Conservation (phyloP, 2,113 vertebrate genomes). For the Lathamus discolor region DNA sequence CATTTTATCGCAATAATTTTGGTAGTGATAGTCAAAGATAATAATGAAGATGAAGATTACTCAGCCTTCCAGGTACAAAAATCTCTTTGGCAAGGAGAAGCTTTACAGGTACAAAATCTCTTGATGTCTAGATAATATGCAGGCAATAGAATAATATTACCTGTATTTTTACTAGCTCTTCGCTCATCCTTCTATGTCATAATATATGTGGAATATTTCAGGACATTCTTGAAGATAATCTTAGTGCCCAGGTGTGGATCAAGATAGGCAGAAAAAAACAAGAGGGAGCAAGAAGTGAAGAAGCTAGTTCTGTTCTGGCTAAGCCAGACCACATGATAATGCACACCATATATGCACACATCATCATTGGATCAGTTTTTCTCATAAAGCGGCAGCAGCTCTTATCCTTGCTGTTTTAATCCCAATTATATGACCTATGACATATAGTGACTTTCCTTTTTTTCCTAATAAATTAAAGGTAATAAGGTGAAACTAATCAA, state of each 20-base stretch:
- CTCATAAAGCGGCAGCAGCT: not conserved
- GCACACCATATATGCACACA: not conserved
- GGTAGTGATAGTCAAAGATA: not conserved
- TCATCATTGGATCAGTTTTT: not conserved
- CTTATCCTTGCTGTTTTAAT: not conserved
- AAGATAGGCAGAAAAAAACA: not conserved
- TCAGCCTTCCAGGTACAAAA: not conserved
- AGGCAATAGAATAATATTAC: not conserved
- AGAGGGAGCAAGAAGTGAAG: not conserved
- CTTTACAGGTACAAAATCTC: not conserved
- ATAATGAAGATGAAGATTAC: not conserved
- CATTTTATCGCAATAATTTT: not conserved
- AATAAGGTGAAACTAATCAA: constrained; percentile 71
- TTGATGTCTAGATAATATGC: not conserved
- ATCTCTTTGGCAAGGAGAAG: not conserved
- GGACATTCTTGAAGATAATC: not conserved
- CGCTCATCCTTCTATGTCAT: not conserved
- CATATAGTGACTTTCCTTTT: constrained; percentile 15
- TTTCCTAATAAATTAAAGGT: constrained; percentile 52
- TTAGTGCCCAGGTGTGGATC: not conserved
- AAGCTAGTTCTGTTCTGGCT: not conserved
- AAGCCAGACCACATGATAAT: not conserved
- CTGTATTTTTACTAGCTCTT: not conserved
- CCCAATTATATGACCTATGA: constrained; percentile 22
- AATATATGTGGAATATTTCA: not conserved